Conservation (phyloP, 2,888 invertebrate genomes). For the Tipula helvola region DNA sequence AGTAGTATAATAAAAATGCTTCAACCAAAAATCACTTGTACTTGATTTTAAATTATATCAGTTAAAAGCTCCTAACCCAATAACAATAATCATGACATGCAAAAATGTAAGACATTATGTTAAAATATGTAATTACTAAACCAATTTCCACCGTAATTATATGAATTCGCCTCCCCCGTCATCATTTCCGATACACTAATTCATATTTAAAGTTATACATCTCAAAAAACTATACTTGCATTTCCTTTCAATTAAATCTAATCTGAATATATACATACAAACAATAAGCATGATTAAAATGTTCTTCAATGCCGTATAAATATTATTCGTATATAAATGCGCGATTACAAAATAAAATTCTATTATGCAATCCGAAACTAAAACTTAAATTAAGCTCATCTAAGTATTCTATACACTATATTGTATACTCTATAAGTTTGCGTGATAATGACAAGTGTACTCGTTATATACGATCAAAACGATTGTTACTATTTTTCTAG, state of each 20-base stretch:
- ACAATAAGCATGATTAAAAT: background rate
- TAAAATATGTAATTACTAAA: background rate
- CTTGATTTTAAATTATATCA: too few relatives aligned
- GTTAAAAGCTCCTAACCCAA: too few relatives aligned
- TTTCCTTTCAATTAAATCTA: background rate
- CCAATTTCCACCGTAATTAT: background rate
- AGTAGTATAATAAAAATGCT: too few relatives aligned
- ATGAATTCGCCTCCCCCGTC: background rate
- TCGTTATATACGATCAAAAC: background rate
- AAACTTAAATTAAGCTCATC: background rate
- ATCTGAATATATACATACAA: background rate
- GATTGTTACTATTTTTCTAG: background rate
- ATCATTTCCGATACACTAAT: background rate
- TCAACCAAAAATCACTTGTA: too few relatives aligned
- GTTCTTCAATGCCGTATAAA: background rate
- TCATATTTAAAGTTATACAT: background rate
- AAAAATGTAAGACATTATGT: too few relatives aligned
- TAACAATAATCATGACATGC: too few relatives aligned
- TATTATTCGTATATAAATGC: background rate
- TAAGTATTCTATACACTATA: background rate
- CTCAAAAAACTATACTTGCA: background rate
- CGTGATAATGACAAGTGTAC: background rate
- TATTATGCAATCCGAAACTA: background rate
- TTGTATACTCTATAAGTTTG: background rate
- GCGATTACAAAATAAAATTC: background rate